These are phyloP conservation scores for Clarias platycephalus DNA, from an alignment of 2,797 vertebrate genomes.

Conservation along the genomic window DNA sequence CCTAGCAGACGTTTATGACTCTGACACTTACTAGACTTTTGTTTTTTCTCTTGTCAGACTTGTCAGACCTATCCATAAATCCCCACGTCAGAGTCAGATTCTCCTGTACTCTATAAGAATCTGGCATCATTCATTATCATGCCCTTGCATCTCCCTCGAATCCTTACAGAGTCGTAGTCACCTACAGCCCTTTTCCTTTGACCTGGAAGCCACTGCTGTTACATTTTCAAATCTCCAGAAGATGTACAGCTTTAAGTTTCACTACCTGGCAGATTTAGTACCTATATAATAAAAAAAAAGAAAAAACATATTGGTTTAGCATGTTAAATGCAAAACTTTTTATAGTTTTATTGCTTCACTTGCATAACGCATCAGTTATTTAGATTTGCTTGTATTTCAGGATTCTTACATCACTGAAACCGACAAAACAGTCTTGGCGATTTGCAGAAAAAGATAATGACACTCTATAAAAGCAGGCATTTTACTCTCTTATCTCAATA, in stretches of 20 bases:
- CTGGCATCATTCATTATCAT: neutral
- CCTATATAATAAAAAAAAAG: neutral
- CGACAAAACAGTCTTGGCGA: neutral
- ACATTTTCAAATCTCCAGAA: neutral
- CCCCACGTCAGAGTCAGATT: neutral
- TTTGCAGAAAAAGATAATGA: neutral
- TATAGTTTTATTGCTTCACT: neutral
- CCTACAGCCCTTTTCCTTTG: neutral
- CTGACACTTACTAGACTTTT: neutral
- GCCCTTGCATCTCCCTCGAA: neutral
- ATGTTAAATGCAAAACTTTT: neutral
- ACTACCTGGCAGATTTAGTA: neutral
- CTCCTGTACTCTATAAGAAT: neutral
- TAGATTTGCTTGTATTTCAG: neutral
- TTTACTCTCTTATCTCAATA: neutral
- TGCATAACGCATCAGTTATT: neutral
- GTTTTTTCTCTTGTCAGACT: neutral
- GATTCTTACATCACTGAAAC: neutral
- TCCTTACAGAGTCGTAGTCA: neutral
- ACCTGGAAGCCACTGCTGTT: neutral
- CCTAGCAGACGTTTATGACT: neutral
- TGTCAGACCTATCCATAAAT: neutral
- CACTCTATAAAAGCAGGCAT: neutral
- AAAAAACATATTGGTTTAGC: neutral
- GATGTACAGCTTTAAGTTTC: neutral